Evolutionary conservation across 2,888 invertebrate species (phyloP).

Genomic region (Tiphia femorata): DNA sequence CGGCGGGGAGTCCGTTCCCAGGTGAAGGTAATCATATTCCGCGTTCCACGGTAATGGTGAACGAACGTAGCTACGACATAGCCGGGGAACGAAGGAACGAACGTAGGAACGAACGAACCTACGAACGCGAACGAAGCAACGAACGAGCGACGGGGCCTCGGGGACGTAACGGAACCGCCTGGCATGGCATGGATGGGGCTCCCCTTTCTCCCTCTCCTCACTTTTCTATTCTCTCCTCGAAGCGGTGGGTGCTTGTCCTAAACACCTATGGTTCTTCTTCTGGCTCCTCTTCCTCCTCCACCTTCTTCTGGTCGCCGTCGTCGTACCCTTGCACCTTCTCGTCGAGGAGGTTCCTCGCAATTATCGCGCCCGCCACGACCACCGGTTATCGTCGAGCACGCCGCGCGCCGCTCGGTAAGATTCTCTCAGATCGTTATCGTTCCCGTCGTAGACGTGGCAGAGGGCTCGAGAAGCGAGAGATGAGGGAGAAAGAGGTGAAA

Average conservation of each 20-base stretch:
- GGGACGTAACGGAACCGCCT: constrained; percentile 63
- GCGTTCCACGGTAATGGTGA: constrained; percentile 65
- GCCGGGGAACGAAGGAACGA: too few species aligned
- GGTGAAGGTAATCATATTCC: constrained; percentile 65
- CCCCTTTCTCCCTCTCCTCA: constrained; percentile 48
- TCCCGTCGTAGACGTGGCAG: constrained; percentile 27
- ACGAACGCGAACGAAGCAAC: too few species aligned
- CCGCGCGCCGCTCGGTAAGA: neutral
- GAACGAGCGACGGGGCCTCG: too few species aligned
- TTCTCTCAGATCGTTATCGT: constrained; percentile 36
- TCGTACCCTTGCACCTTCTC: neutral
- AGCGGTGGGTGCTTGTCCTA: too few species aligned
- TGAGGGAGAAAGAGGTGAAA: neutral
- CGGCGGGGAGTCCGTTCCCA: constrained; percentile 43
- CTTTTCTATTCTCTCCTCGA: too few species aligned
- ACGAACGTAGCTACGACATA: too few species aligned
- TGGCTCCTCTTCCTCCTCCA: too few species aligned
- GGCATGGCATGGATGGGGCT: constrained; percentile 51
- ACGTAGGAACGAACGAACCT: too few species aligned
- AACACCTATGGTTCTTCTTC: too few species aligned
- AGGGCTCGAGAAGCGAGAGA: neutral
- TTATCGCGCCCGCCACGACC: constrained; percentile 41
- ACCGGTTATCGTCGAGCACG: constrained; percentile 36
- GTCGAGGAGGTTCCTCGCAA: constrained; percentile 23
- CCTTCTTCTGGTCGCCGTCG: neutral